A percentile compares a stretch with the other conserved stretches of the same genome.
phyloP scores from a whole-genome alignment of 2,113 vertebrate species.

The Vulpes vulpes region DNA sequence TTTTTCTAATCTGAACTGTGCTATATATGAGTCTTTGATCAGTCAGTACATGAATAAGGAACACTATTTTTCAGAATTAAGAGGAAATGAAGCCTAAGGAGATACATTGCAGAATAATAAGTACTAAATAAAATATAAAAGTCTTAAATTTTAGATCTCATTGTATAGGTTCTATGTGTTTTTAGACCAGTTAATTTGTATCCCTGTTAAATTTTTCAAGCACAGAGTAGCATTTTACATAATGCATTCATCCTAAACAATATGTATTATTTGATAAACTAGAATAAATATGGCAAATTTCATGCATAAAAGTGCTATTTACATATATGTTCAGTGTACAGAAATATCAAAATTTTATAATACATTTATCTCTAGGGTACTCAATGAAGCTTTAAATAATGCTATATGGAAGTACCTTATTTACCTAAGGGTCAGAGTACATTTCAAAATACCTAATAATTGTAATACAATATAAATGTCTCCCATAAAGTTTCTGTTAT shows the following conservation, averaged over 20 bases:
- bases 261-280: neutral
- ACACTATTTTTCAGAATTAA: conserved; percentile 85
- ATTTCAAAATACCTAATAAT: neutral
- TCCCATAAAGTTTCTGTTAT: neutral
- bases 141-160: conserved; percentile 63
- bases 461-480: neutral
- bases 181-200: neutral
- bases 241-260: neutral
- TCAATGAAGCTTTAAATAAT: neutral
- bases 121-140: conserved; percentile 83
- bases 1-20: conserved; percentile 71
- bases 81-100: conserved; percentile 82
- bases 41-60: conserved; percentile 82
- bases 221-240: neutral
- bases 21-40: conserved; percentile 85
- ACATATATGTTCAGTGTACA: neutral
- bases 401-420: neutral
- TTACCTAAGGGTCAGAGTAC: neutral
- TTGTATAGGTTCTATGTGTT: conserved; percentile 34
- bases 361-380: neutral
- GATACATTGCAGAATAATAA: conserved; percentile 71
- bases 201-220: neutral
- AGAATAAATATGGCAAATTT: neutral
- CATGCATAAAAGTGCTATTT: neutral
- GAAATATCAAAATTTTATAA: neutral